These are phyloP conservation scores for Myiothlypis coronata DNA, from an alignment of 2,797 vertebrate genomes.

Conservation along the genomic window DNA sequence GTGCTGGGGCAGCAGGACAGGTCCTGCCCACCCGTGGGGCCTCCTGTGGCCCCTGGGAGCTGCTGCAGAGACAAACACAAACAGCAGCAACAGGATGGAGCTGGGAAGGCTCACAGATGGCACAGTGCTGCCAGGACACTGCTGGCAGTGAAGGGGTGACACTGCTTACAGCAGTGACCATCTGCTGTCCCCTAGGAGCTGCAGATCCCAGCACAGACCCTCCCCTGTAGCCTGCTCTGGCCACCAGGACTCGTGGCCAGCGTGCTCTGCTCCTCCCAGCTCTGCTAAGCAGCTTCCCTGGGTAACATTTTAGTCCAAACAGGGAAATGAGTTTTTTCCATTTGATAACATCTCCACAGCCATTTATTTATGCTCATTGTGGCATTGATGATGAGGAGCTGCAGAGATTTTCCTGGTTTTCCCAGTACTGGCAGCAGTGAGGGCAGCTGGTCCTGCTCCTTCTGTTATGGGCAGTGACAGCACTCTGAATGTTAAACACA, in stretches of 20 bases:
- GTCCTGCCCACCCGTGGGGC: background rate
- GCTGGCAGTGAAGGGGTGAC: background rate
- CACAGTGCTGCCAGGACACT: background rate
- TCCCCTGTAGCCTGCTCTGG: background rate
- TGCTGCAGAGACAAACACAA: background rate
- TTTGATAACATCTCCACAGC: background rate
- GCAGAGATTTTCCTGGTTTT: background rate
- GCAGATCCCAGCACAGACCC: background rate
- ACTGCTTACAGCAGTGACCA: background rate
- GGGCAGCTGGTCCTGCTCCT: background rate
- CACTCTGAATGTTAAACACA: background rate
- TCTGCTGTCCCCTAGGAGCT: background rate
- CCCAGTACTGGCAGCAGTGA: background rate
- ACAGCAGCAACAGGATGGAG: background rate
- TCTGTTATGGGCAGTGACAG: background rate
- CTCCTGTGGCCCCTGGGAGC: background rate
- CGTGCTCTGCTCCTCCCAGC: background rate
- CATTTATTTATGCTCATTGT: background rate
- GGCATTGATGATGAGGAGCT: rapidly evolving
- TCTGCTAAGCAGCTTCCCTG: background rate
- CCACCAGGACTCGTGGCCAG: background rate
- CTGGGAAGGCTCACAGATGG: background rate
- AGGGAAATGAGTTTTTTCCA: background rate
- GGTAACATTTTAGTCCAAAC: background rate
- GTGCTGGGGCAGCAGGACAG: background rate